Conservation (phyloP, 2,113 vertebrate genomes). For the Ailuropoda melanoleuca region DNA sequence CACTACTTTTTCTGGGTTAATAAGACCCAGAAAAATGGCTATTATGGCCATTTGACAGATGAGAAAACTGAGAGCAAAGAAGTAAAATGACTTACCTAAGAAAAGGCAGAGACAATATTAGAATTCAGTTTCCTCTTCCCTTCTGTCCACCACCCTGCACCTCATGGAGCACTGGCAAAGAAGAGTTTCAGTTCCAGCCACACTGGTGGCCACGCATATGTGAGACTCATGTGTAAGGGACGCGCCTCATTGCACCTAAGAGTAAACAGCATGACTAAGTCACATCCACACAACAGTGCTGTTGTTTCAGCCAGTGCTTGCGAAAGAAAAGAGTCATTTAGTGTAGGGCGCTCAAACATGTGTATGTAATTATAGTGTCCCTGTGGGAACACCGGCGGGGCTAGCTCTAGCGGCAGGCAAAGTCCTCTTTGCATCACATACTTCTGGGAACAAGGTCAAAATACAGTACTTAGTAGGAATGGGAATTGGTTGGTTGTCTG, state of each 20-base stretch:
- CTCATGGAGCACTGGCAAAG: background rate
- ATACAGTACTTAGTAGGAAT: background rate
- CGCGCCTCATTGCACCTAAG: background rate
- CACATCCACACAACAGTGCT: background rate
- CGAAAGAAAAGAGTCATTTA: background rate
- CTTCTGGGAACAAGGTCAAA: conserved; percentile 40
- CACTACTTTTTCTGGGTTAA: background rate
- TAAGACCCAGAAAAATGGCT: background rate
- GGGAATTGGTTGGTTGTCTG: background rate
- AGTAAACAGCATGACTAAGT: background rate
- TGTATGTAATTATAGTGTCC: background rate
- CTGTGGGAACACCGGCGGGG: background rate
- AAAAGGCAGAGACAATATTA: background rate
- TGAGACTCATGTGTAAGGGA: background rate
- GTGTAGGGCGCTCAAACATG: accelerated
- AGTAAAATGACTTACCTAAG: background rate
- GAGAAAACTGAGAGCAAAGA: background rate
- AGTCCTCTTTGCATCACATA: background rate
- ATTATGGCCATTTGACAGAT: background rate
- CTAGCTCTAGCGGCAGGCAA: background rate
- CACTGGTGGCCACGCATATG: background rate
- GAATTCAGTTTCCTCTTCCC: background rate
- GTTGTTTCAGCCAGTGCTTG: background rate
- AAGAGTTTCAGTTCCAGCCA: background rate
- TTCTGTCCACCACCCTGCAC: background rate